Evolutionary conservation across 2,888 invertebrate genomes (phyloP).

Genomic region (Spilarctia lutea): DNA sequence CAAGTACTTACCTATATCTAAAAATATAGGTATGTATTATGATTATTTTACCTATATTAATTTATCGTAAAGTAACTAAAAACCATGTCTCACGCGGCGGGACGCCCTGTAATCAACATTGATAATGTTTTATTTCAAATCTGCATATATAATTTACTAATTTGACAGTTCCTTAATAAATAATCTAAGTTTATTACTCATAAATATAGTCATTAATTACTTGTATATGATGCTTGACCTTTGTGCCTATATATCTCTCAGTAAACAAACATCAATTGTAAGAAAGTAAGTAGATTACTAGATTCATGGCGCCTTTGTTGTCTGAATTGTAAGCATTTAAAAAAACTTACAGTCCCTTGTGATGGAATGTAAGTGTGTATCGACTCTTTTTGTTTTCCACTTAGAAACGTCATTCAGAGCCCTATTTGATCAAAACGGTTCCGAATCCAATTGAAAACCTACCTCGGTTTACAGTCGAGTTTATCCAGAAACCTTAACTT

Average conservation of each 20-base stretch:
- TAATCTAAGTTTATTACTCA: slow-evolving; percentile 33
- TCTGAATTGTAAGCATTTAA: neutral
- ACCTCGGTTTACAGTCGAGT: neutral
- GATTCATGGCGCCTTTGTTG: slow-evolving; percentile 3
- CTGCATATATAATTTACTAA: slow-evolving; percentile 45
- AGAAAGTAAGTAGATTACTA: neutral
- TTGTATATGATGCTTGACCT: slow-evolving; percentile 24
- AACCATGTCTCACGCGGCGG: slow-evolving; percentile 23
- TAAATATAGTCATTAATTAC: slow-evolving; percentile 39
- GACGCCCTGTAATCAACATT: slow-evolving; percentile 37
- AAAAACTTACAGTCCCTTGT: neutral
- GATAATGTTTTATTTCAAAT: slow-evolving; percentile 40
- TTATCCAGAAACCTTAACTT: neutral
- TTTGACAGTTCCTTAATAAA: slow-evolving; percentile 19
- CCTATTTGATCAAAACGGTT: slow-evolving; percentile 2
- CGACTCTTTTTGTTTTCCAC: neutral
- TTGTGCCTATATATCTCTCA: slow-evolving; percentile 21
- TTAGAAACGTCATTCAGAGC: neutral
- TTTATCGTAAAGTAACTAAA: slow-evolving; percentile 1
- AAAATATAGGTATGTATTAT: neutral
- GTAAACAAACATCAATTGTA: slow-evolving; percentile 12
- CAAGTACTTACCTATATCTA: neutral
- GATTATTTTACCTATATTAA: neutral
- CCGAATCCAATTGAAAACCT: too few relatives aligned
- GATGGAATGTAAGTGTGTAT: neutral